Evolutionary conservation across 2,888 invertebrate species (phyloP).

Genomic region (Tetropium fuscum): DNA sequence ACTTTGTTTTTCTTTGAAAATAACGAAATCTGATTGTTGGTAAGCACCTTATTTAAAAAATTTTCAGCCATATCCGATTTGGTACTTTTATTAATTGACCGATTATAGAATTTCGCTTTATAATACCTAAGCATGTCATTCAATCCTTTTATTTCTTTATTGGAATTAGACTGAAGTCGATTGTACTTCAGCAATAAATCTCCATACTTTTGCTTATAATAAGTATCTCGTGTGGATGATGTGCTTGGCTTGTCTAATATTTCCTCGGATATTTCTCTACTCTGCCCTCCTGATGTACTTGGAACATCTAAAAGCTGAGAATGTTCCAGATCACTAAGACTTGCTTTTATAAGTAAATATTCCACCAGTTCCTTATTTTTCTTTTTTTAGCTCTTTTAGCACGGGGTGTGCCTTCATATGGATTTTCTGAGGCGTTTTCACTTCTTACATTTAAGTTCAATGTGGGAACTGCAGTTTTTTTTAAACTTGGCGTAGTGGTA

Average conservation of each 20-base stretch:
- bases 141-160: too few species aligned
- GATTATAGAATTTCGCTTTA: conserved; percentile 6
- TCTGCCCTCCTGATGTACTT: conserved; percentile 2
- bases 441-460: conserved; percentile 9
- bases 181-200: conserved; percentile 10
- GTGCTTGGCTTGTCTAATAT: not conserved
- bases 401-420: not conserved
- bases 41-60: conserved; percentile 1
- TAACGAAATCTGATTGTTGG: not conserved
- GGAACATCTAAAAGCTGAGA: conserved; percentile 11
- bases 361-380: conserved; percentile 1
- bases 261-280: conserved; percentile 2
- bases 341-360: not conserved
- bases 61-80: conserved; percentile 7
- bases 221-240: not conserved
- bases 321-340: conserved; percentile 7
- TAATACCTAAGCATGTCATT: conserved; percentile 8
- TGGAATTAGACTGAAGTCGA: conserved; percentile 7
- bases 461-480: conserved; percentile 24
- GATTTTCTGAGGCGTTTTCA: not conserved
- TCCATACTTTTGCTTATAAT: conserved; percentile 10
- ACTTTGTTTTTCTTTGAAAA: conserved; percentile 3
- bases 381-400: conserved; percentile 3
- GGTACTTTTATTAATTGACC: conserved; percentile 7
- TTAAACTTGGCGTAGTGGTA: conserved; percentile 16